Base-by-base conservation (phyloP, 2,888 invertebrate genomes). In the Ochlodes sylvanus region DNA sequence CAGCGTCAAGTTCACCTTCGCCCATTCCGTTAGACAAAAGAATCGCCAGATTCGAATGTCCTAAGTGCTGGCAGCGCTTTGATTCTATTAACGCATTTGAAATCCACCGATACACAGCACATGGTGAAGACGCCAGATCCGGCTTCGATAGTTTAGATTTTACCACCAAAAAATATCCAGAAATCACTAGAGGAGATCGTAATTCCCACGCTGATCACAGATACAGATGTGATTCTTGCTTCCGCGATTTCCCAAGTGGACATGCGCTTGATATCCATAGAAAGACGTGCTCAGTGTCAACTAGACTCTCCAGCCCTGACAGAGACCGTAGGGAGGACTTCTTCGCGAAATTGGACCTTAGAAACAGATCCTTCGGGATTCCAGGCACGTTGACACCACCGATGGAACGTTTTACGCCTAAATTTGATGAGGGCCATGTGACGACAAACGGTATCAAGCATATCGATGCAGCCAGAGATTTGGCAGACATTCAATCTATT, bases 401-500 rank as follows among this genome's bases (percentile, higher is more conserved):
- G 9, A 89, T 90, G 86, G 92, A 90, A 55, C 83, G 89, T 68
- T 90, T 89, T 71, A 85, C 90, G 32, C 83, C 90, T 0, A 91
- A 93, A 76, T 85, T 87, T 50, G 89, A 92, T n/a, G 89, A 91
- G 71, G 82, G 80, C 32, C 90, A 89, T 73, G 72, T 81, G 32
- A 80, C 85, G 65, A 80, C 85, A 63, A 93, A 91, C 70, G 89
- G 90, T 4, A 86, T 92, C 34, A 85, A 92, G 70, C 90, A 91
- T 70, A 91, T 92, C 41, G 95, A 95, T 76, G 93, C 94, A 72
- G 95, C 94, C 34, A 96, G 96, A 82, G 98, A 98, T 79, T 92
- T 98, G 71, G 98, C 98, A 55, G 98, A 98, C 79, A 97, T 98
- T 72, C 97, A 96, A 82, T 96, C 97, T 34, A 97, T 98, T 72